Conservation (phyloP, 1,140 invertebrate species). For the Atta texana region DNA sequence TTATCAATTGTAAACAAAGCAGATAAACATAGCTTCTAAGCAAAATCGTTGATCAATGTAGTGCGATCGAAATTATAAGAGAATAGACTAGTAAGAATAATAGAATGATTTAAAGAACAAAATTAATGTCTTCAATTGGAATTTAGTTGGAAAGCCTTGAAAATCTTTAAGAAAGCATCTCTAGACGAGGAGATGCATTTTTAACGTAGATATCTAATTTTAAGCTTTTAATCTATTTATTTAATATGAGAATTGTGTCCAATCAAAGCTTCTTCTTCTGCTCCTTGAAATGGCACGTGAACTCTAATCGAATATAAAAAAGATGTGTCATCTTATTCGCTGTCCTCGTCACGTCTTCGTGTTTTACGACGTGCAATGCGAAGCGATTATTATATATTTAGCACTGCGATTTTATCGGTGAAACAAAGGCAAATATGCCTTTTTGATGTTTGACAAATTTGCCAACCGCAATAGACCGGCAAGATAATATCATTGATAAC, state of each 20-base stretch:
- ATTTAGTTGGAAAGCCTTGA: neutral
- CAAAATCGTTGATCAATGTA: neutral
- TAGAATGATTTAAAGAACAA: neutral
- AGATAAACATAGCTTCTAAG: neutral
- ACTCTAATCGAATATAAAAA: slow-evolving; percentile 41
- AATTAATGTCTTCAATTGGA: neutral
- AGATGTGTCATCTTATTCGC: slow-evolving; percentile 12
- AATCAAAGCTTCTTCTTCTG: neutral
- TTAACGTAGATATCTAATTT: slow-evolving; percentile 13
- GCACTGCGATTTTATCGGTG: slow-evolving; percentile 7
- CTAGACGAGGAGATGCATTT: neutral
- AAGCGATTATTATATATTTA: slow-evolving; percentile 27
- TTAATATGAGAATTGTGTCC: slow-evolving; percentile 12
- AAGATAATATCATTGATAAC: neutral
- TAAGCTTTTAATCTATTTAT: too few relatives aligned
- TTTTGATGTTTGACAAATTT: slow-evolving; percentile 6
- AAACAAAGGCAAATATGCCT: neutral
- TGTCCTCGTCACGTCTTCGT: neutral
- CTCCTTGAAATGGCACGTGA: neutral
- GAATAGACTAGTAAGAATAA: neutral
- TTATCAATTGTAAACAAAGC: neutral
- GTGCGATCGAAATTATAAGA: neutral
- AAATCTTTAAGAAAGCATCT: neutral
- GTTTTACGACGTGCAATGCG: neutral
- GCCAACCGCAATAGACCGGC: neutral